Evolutionary conservation across 2,888 invertebrate species (phyloP).

Genomic region (Drosophila birchii): DNA sequence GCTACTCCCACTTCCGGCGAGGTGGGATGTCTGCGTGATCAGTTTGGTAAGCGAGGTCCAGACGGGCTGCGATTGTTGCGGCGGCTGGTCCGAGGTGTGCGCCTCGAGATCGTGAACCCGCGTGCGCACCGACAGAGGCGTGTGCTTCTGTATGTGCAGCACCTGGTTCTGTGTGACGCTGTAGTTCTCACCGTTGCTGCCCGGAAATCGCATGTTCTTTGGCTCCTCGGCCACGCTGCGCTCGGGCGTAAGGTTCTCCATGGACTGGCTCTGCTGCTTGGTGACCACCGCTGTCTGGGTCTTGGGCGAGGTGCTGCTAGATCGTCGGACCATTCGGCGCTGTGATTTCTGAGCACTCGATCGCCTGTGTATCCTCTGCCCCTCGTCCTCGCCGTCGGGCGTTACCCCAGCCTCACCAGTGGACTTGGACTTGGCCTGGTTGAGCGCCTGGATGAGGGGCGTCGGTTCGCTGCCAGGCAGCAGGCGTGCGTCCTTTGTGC

Average conservation of each 20-base stretch:
- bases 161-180: constrained; percentile 96
- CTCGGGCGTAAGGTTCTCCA: constrained; percentile 84
- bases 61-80: constrained; percentile 72
- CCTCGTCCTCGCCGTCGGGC: constrained; percentile 50
- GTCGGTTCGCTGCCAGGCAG: constrained; percentile 87
- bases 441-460: constrained; percentile 87
- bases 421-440: constrained; percentile 83
- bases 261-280: constrained; percentile 84
- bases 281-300: constrained; percentile 79
- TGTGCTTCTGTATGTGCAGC: constrained; percentile 90
- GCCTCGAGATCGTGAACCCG: constrained; percentile 90
- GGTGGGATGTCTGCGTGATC: constrained; percentile 83
- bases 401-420: constrained; percentile 56
- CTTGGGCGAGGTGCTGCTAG: constrained; percentile 84
- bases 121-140: constrained; percentile 87
- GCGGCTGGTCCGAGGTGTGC: constrained; percentile 75
- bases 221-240: constrained; percentile 86
- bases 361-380: constrained; percentile 48
- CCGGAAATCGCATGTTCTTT: constrained; percentile 93
- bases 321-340: constrained; percentile 79
- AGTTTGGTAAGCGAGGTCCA: constrained; percentile 84
- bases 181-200: constrained; percentile 93
- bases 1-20: constrained; percentile 33
- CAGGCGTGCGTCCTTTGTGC: constrained; percentile 87
- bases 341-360: constrained; percentile 76